Percentiles rank a stretch among this genome's conserved stretches.
phyloP scores from a whole-genome alignment of 1,140 invertebrate genomes.

The Philotrypesis tridentata region DNA sequence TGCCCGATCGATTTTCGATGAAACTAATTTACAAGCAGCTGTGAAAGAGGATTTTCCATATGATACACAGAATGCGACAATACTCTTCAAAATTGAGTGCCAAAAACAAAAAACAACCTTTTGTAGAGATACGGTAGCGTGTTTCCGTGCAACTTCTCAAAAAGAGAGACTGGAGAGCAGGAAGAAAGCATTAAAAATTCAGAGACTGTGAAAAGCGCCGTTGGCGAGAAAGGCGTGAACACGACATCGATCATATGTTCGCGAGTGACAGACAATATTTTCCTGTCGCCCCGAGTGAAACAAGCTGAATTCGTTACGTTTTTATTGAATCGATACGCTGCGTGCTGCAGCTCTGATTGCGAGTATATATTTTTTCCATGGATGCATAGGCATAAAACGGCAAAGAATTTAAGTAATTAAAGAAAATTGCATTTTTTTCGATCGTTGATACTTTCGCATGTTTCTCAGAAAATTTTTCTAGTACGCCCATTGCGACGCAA shows the following conservation, averaged over 20 bases:
- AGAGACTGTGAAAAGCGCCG: background rate
- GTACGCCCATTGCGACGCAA: background rate
- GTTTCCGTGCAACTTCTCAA: background rate
- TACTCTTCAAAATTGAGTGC: too few relatives aligned
- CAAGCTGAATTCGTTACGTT: background rate
- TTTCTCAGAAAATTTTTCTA: background rate
- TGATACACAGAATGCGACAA: too few relatives aligned
- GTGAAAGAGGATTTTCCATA: background rate
- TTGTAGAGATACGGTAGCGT: too few relatives aligned
- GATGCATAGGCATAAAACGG: too few relatives aligned
- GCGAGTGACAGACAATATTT: background rate
- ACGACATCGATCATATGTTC: constrained; percentile 1
- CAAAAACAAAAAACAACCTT: too few relatives aligned
- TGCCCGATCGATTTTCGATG: constrained; percentile 24
- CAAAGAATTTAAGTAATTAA: too few relatives aligned
- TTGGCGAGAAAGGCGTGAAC: constrained; percentile 1
- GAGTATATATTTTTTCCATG: too few relatives aligned
- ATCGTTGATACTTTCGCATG: background rate
- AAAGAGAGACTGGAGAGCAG: background rate
- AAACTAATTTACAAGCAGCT: background rate
- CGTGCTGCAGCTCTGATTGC: too few relatives aligned
- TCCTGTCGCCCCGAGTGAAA: background rate
- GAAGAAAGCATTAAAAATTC: background rate
- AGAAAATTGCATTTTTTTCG: background rate
- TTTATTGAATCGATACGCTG: background rate